Evolutionary conservation across 2,113 vertebrate genomes (phyloP), one percentile per base, ranked within the genome.

Genomic region (Pyxicephalus adspersus): DNA sequence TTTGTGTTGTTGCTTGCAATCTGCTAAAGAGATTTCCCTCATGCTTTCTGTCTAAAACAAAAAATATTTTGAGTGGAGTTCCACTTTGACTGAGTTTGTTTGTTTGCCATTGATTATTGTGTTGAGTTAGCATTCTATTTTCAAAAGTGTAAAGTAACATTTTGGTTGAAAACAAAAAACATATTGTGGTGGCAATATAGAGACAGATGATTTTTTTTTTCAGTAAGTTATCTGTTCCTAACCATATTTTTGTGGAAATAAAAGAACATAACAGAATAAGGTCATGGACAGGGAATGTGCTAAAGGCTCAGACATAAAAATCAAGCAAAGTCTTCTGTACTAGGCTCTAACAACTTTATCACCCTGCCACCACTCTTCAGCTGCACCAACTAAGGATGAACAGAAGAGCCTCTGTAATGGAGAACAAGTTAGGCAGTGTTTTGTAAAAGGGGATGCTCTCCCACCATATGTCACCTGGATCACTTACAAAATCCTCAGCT

Each of bases 141-240:
- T 54, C 54, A 29, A 55, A 54, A 13, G 51, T 31, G 29, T 73
- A 29, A 54, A 73, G 29, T 55, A 57, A 31, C 18, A 57, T 51
- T 63, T 76, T 34, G 28, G 19, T 18, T 61, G 29, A 29, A 76
- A 87, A 85, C 83, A 81, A 85, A 87, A 88, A 89, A 63, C 63
- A 38, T 76, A 61, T 31, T 45, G 22, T 50, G 29, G 29, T 17
- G 29, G 52, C 28, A 72, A 72, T 72, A 73, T 58, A 58, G 55
- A 29, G 58, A 52, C 52, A 73, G 70, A 52, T 73, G 70, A n/a
- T n/a, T n/a, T n/a, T n/a, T n/a, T 22, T 57, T 73, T 58, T 73
- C 70, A 73, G 52, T 25, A 73, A 57, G 28, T 72, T 72, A 72
- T 57, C 51, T n/a, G 29, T 68, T 72, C 6, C 68, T 72, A 26